Evolutionary conservation across 2,797 vertebrate genomes (phyloP).

Genomic region (Sebastes variabilis): DNA sequence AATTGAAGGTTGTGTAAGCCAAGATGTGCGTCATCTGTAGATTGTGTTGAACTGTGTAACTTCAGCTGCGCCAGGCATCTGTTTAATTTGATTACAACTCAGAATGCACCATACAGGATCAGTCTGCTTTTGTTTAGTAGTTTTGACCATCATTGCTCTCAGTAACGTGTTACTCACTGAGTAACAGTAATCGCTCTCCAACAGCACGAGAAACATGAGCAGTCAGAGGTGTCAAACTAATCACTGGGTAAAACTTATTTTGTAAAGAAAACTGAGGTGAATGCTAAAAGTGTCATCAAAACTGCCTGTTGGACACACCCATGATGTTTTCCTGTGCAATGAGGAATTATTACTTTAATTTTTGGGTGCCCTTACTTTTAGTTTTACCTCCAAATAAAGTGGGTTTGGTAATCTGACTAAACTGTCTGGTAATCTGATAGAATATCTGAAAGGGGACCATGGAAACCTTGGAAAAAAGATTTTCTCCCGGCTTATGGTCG

Average conservation of each 20-base stretch:
- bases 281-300: no score
- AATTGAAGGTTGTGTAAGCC: slow-evolving; percentile 6
- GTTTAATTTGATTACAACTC: not conserved
- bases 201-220: no score
- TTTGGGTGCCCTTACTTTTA: not conserved
- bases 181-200: not conserved
- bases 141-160: not conserved
- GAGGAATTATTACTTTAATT: not conserved
- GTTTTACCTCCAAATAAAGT: not conserved
- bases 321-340: not conserved
- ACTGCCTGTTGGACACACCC: no score
- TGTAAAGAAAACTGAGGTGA: no score
- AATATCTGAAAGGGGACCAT: no score
- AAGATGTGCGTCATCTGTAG: slow-evolving; percentile 29
- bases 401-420: no score
- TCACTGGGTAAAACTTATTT: no score
- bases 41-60: not conserved
- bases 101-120: not conserved
- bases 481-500: no score
- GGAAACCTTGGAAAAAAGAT: no score
- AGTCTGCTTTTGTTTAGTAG: not conserved
- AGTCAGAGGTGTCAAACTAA: no score
- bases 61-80: not conserved
- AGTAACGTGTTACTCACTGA: not conserved
- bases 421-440: no score